Conservation (phyloP, 1,140 invertebrate species). For the Adoxophyes honmai region DNA sequence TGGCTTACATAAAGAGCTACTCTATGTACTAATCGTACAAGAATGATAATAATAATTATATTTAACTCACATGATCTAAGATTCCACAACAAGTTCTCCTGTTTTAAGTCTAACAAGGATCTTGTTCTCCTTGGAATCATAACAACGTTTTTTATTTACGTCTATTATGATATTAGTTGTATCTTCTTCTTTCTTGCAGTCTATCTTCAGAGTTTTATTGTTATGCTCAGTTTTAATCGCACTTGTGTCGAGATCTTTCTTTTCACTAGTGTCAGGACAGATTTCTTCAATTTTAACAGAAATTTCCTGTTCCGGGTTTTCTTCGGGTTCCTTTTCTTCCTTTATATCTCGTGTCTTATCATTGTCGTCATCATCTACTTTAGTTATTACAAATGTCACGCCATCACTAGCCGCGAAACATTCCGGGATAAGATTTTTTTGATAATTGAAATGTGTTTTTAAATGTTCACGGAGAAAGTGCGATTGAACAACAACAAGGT, state of each 20-base stretch:
- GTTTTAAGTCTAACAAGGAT: conserved; percentile 64
- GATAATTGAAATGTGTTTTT: conserved; percentile 85
- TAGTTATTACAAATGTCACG: conserved; percentile 57
- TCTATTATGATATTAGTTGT: conserved; percentile 59
- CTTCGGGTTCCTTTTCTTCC: not conserved
- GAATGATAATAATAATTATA: conserved; percentile 11
- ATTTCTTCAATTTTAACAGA: not conserved
- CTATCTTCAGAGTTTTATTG: no score
- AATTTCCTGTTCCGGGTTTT: not conserved
- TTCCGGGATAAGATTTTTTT: conserved; percentile 79
- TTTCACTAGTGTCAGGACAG: no score
- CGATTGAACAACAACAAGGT: conserved; percentile 87
- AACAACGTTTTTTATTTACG: conserved; percentile 33
- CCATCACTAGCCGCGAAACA: conserved; percentile 63
- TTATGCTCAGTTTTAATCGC: no score
- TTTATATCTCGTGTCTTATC: conserved; percentile 11
- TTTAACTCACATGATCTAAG: not conserved
- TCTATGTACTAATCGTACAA: not conserved
- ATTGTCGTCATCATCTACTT: conserved; percentile 46
- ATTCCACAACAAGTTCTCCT: conserved; percentile 51
- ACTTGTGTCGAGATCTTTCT: no score
- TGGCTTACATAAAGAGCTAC: conserved; percentile 33
- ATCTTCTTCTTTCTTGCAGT: not conserved
- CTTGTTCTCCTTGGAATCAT: conserved; percentile 47
- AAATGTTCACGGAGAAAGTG: conserved; percentile 89